Conservation (phyloP, 2,113 vertebrate genomes). For the Desmodus rotundus region DNA sequence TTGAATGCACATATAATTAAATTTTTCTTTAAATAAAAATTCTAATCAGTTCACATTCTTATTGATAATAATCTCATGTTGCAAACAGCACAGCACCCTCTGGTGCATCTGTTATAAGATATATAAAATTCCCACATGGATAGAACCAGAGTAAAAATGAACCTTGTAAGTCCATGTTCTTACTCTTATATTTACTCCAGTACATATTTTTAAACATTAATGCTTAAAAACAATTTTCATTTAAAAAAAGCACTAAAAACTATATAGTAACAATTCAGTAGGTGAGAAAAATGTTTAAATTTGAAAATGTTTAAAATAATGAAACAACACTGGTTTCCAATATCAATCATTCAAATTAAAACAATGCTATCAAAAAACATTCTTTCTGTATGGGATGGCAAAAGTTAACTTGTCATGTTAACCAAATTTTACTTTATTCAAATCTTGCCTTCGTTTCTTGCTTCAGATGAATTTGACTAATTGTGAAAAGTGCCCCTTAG, state of each 20-base stretch:
- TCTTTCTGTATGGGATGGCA: neutral
- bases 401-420: conserved; percentile 15
- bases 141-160: conserved; percentile 26
- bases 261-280: neutral
- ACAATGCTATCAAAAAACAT: neutral
- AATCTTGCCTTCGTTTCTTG: neutral
- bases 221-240: conserved; percentile 38
- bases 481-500: neutral
- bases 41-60: conserved; percentile 56
- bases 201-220: conserved; percentile 24
- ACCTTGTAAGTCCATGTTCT: conserved; percentile 24
- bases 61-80: conserved; percentile 62
- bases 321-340: neutral
- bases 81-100: conserved; percentile 82
- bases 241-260: conserved; percentile 44
- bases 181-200: conserved; percentile 11
- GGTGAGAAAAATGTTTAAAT: neutral
- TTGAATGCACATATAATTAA: conserved; percentile 44
- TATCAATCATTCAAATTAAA: conserved; percentile 22
- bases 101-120: conserved; percentile 75
- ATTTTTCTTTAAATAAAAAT: conserved; percentile 57
- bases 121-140: conserved; percentile 63
- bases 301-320: conserved; percentile 36
- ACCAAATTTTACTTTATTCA: conserved; percentile 43
- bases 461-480: conserved; percentile 12